Evolutionary conservation across 1,140 invertebrate species (phyloP), one percentile per base, ranked within the genome.

Genomic region (Meloidogyne exigua): DNA sequence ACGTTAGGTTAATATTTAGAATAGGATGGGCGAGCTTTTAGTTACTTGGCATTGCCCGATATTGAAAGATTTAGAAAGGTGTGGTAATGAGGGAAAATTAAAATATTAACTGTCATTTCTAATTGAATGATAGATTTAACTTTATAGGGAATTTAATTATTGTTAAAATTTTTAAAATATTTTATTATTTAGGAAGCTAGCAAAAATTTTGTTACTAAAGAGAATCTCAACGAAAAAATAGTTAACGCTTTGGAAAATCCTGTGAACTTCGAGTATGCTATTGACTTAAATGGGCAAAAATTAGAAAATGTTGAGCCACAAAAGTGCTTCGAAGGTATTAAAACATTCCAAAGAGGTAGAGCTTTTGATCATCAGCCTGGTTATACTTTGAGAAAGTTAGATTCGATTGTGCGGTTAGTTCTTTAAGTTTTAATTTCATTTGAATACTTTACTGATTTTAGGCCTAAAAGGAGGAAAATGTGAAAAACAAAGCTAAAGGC

Each of bases 151-250:
- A 2, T 67, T 67, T 36, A 21, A 28, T 18, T 12, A 25, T 42
- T 70, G 4, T 70, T 23, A 9, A 44, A 26, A 49, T 70, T 70
- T 25, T 36, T 49, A 10, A 15, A 12, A n/a, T 12, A 42, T 44
- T 72, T 25, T 25, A 28, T 10, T 39, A 68, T 84, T 84, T 66
- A 83, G 81, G 73, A 84, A 23, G 32, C n/a, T n/a, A 83, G 84
- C 18, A 28, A 36, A 42, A 49, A 82, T 49, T 82, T 82, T 66
- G 72, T 82, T 13, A 85, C 82, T 10, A 69, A 68, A 26, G 83
- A 82, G 18, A 82, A 84, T 69, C 13, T 82, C 25, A 72, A 82
- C 18, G 68, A 84, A 68, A 69, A 72, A 25, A 28, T 82, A 1
- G 26, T 66, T 26, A 80, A 82, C 18, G 81, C 81, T 13, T 62